A percentile compares a stretch with the other conserved stretches of the same genome.
phyloP scores from a whole-genome alignment of 2,113 vertebrate species.

The Diadophis punctatus region DNA sequence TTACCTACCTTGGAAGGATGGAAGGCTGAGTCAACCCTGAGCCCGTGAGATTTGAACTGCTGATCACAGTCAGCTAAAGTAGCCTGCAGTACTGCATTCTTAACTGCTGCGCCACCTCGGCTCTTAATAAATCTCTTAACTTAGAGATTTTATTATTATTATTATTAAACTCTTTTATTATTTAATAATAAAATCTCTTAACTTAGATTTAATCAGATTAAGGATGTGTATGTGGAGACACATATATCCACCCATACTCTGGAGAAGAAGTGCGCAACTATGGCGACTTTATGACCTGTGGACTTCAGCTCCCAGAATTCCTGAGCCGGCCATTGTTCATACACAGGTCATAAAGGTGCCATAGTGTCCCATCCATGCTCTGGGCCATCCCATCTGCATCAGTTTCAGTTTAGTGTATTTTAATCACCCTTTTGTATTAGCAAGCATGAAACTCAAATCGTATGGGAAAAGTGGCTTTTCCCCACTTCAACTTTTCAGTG shows the following conservation, averaged over 20 bases:
- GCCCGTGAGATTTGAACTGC: no score
- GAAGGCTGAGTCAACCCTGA: no score
- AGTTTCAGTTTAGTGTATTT: background rate
- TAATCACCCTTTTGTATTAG: background rate
- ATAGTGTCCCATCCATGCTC: background rate
- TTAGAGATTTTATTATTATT: no score
- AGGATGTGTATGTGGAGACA: background rate
- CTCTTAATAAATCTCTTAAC: no score
- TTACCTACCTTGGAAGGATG: no score
- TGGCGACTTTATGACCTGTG: background rate
- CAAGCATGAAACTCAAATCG: background rate
- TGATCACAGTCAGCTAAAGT: no score
- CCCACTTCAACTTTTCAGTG: background rate
- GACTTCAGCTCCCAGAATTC: background rate
- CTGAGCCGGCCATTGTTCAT: background rate
- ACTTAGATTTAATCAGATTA: background rate
- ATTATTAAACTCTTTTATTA: no score
- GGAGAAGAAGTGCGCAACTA: background rate
- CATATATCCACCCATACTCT: background rate
- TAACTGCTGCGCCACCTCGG: no score
- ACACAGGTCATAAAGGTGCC: background rate
- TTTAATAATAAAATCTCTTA: no score
- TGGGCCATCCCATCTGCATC: background rate
- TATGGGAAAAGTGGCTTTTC: background rate
- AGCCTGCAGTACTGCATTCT: no score